A percentile compares a stretch with the other conserved stretches of the same genome.
Evolutionary conservation across 2,797 vertebrate genomes (phyloP).

Genomic region (Pygocentrus nattereri): DNA sequence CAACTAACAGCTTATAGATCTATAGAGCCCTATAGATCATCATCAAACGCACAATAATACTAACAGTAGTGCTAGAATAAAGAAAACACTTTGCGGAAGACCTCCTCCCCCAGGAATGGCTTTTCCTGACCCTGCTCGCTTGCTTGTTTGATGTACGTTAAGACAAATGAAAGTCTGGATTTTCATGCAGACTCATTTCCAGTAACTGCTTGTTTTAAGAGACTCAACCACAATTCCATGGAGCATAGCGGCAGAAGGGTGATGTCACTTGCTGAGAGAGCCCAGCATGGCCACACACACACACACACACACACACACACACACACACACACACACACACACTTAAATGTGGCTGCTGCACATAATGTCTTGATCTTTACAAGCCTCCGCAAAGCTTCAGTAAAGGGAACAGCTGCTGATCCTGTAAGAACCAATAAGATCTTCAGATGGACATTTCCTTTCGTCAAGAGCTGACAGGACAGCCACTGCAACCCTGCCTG

Average conservation of each 20-base stretch:
- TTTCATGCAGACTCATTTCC: constrained; percentile 23
- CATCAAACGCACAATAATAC: neutral
- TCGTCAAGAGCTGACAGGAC: constrained; percentile 7
- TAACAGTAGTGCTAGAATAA: neutral
- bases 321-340: too few relatives aligned
- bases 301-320: neutral
- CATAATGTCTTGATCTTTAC: neutral
- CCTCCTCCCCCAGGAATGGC: neutral
- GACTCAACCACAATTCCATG: constrained; percentile 42
- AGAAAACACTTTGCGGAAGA: neutral
- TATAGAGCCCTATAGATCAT: too few relatives aligned
- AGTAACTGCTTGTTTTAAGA: constrained; percentile 37
- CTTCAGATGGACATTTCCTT: constrained; percentile 23
- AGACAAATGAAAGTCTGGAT: constrained; percentile 4
- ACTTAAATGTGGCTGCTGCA: constrained; percentile 6
- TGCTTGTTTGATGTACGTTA: constrained; percentile 8
- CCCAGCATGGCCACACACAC: neutral
- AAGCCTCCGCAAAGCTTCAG: neutral
- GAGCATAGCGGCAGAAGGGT: constrained; percentile 11
- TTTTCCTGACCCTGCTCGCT: neutral
- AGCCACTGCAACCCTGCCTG: constrained; percentile 3
- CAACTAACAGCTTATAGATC: too few relatives aligned
- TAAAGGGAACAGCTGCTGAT: constrained; percentile 10
- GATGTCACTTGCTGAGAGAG: constrained; percentile 42
- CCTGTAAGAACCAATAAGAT: constrained; percentile 5